phyloP scores from a whole-genome alignment of 2,113 vertebrate genomes.

The Mesembrinibis cayennensis region DNA sequence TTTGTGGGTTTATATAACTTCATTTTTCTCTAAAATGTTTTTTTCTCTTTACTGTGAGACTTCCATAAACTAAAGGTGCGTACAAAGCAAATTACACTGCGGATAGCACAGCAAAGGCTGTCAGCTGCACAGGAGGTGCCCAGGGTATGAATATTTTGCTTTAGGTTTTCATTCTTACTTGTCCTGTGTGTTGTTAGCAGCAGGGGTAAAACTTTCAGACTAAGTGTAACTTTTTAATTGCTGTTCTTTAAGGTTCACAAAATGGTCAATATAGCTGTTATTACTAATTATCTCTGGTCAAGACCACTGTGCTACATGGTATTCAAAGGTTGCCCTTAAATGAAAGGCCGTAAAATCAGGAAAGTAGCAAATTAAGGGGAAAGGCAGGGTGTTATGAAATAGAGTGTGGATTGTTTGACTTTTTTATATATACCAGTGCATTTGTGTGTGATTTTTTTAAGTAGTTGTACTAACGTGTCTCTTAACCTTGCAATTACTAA shows the following conservation, averaged over 20 bases:
- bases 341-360: neutral
- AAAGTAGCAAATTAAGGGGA: neutral
- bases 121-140: neutral
- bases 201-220: neutral
- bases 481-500: neutral
- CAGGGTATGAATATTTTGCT: neutral
- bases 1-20: neutral
- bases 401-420: neutral
- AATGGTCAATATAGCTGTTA: neutral
- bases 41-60: neutral
- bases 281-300: neutral
- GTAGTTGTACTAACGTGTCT: neutral
- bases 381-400: neutral
- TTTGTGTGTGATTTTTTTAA: neutral
- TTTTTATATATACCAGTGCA: neutral
- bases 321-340: neutral
- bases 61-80: neutral
- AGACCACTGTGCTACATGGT: neutral
- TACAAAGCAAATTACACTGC: neutral
- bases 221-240: neutral
- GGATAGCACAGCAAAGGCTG: neutral
- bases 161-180: neutral
- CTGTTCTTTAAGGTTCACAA: neutral
- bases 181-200: neutral
- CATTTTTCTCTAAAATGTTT: neutral